A percentile compares a stretch with the other conserved stretches of the same genome.
Evolutionary conservation across 2,797 vertebrate genomes (phyloP).

Genomic region (Tarsius wallacei): DNA sequence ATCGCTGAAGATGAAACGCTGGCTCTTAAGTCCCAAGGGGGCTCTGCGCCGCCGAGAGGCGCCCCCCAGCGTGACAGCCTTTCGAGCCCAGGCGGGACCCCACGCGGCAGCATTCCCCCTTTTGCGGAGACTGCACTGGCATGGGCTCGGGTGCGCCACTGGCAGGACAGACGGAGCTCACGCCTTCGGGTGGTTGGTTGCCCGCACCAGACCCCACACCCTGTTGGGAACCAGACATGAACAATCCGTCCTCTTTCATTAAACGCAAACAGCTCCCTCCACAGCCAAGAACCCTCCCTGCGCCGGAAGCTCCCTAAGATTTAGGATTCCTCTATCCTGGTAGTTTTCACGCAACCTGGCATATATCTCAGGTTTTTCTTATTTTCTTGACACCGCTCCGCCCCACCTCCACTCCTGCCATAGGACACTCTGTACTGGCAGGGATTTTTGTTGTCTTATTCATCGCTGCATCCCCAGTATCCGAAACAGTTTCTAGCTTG

Average conservation of each 20-base stretch:
- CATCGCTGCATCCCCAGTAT: neutral
- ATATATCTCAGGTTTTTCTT: neutral
- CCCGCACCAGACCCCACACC: neutral
- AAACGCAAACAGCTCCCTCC: conserved; percentile 14
- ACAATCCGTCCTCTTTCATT: conserved; percentile 29
- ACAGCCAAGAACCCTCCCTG: neutral
- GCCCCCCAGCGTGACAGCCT: neutral
- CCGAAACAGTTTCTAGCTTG: neutral
- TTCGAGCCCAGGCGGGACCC: neutral
- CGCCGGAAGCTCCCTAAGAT: conserved; percentile 15
- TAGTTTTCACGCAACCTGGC: neutral
- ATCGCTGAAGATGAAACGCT: neutral
- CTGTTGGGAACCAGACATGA: conserved; percentile 61
- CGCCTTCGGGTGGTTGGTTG: conserved; percentile 40
- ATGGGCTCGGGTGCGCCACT: neutral
- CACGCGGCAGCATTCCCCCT: neutral
- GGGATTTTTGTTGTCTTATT: neutral
- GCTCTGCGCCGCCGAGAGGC: neutral
- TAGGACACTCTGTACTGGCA: neutral
- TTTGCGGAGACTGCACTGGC: fast-evolving
- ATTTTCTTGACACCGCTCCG: neutral
- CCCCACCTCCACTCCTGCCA: too few species aligned
- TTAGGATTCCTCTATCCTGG: neutral
- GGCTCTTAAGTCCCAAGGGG: neutral
- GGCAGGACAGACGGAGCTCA: neutral